Conservation (phyloP, 2,888 invertebrate species). For the Scrobipalpa atriplicella region DNA sequence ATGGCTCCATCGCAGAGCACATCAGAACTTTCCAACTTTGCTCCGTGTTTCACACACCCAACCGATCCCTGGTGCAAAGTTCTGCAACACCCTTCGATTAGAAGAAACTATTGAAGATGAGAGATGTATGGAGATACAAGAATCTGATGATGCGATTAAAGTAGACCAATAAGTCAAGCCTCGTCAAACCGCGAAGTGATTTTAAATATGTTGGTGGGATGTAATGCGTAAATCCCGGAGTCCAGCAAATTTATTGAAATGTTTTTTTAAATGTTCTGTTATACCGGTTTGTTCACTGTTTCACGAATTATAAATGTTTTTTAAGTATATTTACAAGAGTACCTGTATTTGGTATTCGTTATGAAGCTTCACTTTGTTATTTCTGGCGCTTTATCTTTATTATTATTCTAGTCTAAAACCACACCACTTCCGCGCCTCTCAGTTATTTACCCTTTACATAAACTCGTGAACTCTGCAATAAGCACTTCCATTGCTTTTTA, state of each 20-base stretch:
- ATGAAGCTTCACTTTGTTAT: no score
- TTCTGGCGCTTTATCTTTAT: not conserved
- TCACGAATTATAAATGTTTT: no score
- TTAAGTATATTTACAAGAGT: no score
- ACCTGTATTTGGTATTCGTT: no score
- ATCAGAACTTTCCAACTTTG: not conserved
- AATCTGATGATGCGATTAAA: no score
- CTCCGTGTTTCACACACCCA: not conserved
- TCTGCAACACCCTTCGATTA: conserved; percentile 1
- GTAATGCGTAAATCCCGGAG: no score
- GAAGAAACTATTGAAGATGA: not conserved
- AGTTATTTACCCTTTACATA: conserved; percentile 15
- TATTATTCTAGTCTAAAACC: not conserved
- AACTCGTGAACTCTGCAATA: conserved; percentile 8
- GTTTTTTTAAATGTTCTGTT: no score
- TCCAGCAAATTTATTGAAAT: no score
- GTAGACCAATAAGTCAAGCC: no score
- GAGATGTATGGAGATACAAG: not conserved
- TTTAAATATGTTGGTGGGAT: no score
- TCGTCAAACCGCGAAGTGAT: no score
- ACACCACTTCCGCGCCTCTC: conserved; percentile 13
- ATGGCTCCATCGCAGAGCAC: not conserved
- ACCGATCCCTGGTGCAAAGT: conserved; percentile 7
- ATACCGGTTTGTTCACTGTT: no score
- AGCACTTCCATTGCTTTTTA: not conserved